Conservation (phyloP, 2,113 vertebrate species). For the Alligator mississippiensis region DNA sequence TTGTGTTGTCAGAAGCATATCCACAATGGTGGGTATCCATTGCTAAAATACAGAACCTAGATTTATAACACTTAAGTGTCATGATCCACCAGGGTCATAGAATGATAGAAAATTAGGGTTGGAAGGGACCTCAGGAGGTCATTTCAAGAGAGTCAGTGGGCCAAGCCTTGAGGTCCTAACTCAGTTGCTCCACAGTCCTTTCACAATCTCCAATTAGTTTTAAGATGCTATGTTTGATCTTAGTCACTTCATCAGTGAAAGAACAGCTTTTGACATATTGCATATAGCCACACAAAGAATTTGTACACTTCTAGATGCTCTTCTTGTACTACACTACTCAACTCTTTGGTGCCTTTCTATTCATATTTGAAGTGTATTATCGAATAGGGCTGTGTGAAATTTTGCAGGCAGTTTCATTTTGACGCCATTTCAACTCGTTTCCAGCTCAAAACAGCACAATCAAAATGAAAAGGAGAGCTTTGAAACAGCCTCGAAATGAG, state of each 20-base stretch:
- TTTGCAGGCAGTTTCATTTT: too few relatives aligned
- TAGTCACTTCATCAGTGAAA: not conserved
- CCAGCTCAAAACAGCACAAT: too few relatives aligned
- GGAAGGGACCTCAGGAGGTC: too few relatives aligned
- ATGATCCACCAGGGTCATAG: not conserved
- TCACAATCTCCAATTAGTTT: not conserved
- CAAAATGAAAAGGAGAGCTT: too few relatives aligned
- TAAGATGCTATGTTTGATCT: not conserved
- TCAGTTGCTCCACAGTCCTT: not conserved
- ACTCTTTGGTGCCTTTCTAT: not conserved
- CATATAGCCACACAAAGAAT: fast-evolving
- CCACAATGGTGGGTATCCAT: fast-evolving
- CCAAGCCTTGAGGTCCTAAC: not conserved
- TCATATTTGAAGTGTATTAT: not conserved
- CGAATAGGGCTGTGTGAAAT: not conserved
- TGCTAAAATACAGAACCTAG: not conserved
- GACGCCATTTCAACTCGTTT: too few relatives aligned
- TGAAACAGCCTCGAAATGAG: too few relatives aligned
- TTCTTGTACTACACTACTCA: not conserved
- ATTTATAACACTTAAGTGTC: fast-evolving
- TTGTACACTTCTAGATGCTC: not conserved
- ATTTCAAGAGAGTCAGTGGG: not conserved
- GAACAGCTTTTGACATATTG: fast-evolving
- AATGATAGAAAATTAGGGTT: too few relatives aligned
- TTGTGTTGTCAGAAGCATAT: not conserved